Percentiles rank a stretch among this genome's conserved stretches.
Conservation (phyloP, 2,888 invertebrate species). For the Himalopsyche tibetana region DNA sequence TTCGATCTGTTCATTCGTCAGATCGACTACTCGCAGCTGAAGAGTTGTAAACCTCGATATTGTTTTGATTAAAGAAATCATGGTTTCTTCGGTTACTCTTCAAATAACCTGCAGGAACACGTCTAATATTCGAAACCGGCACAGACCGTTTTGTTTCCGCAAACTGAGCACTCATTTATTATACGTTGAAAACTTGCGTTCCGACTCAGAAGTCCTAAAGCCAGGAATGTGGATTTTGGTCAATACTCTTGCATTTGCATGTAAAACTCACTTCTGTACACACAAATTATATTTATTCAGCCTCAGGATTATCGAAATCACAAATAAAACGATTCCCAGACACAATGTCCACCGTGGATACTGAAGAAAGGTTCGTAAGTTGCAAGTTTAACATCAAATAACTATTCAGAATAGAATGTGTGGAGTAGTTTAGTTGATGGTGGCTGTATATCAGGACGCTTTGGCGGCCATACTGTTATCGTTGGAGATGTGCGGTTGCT, state of each 20-base stretch:
- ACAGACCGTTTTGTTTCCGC: neutral
- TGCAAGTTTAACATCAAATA: neutral
- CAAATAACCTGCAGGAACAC: neutral
- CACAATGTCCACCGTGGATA: neutral
- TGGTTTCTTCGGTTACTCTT: neutral
- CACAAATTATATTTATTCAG: slow-evolving; percentile 10
- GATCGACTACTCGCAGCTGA: neutral
- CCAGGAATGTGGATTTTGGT: slow-evolving; percentile 62
- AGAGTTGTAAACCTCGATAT: neutral
- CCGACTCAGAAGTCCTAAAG: slow-evolving; percentile 11
- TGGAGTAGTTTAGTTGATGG: slow-evolving; percentile 68
- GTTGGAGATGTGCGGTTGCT: slow-evolving; percentile 67
- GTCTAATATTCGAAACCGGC: neutral
- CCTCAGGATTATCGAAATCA: slow-evolving; percentile 30
- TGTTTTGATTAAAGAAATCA: neutral
- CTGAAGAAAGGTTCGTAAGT: slow-evolving; percentile 8
- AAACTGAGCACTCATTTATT: slow-evolving; percentile 31
- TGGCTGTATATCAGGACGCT: slow-evolving; percentile 73
- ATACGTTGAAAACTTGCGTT: neutral
- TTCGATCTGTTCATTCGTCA: neutral
- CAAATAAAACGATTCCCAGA: neutral
- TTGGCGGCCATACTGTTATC: slow-evolving; percentile 68
- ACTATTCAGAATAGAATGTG: slow-evolving; percentile 14
- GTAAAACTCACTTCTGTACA: neutral
- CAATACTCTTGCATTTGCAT: slow-evolving; percentile 43